Percentiles rank a stretch among this genome's conserved stretches.
These are phyloP conservation scores for Papilio polytes DNA, from an alignment of 1,140 invertebrate genomes.

Conservation along the genomic window DNA sequence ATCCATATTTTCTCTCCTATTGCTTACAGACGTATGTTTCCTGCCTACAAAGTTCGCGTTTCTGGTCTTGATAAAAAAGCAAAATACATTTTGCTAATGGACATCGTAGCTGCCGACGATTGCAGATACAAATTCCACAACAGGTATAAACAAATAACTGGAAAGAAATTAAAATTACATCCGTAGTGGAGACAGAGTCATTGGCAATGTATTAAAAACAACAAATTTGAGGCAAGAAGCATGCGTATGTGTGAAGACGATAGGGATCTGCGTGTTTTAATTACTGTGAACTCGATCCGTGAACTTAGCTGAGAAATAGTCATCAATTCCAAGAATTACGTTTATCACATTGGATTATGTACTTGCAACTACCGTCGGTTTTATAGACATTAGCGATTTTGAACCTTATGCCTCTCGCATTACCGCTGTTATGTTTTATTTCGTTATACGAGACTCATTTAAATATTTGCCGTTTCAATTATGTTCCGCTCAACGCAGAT, in stretches of 20 bases:
- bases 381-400: slow-evolving; percentile 25
- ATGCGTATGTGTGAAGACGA: slow-evolving; percentile 81
- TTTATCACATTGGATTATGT: slow-evolving; percentile 15
- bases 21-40: slow-evolving; percentile 94
- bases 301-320: slow-evolving; percentile 30
- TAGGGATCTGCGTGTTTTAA: slow-evolving; percentile 67
- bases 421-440: neutral
- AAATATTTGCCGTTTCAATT: slow-evolving; percentile 31
- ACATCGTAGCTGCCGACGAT: slow-evolving; percentile 96
- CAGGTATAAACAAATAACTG: slow-evolving; percentile 86
- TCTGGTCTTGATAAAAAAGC: slow-evolving; percentile 96
- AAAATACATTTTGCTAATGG: slow-evolving; percentile 97
- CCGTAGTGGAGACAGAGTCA: slow-evolving; percentile 52
- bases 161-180: slow-evolving; percentile 76
- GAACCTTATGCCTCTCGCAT: slow-evolving; percentile 39
- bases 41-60: slow-evolving; percentile 95
- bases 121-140: slow-evolving; percentile 98
- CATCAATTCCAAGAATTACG: slow-evolving; percentile 24
- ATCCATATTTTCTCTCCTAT: slow-evolving; percentile 84
- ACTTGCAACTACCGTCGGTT: slow-evolving; percentile 29
- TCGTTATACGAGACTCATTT: slow-evolving; percentile 40
- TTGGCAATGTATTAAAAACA: slow-evolving; percentile 71
- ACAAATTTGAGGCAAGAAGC: slow-evolving; percentile 85
- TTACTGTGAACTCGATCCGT: slow-evolving; percentile 34
- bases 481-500: slow-evolving; percentile 51